phyloP scores from a whole-genome alignment of 1,140 invertebrate genomes.

The Dreissena polymorpha region DNA sequence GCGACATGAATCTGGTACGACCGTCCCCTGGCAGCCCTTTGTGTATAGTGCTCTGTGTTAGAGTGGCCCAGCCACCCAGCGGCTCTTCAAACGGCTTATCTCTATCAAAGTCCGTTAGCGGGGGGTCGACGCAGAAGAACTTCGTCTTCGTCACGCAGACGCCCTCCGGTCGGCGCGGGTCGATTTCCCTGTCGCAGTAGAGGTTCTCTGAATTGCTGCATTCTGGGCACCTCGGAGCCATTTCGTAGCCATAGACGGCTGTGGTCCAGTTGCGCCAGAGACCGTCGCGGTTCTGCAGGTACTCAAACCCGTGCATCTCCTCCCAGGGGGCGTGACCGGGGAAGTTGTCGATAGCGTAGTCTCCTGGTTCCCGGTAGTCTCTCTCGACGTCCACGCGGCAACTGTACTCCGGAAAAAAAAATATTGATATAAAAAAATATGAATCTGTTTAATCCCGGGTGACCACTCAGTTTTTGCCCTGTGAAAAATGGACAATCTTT shows the following conservation, averaged over 20 bases:
- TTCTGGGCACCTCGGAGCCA: conserved; percentile 82
- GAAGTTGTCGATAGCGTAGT: neutral
- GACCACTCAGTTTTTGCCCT: too few relatives aligned
- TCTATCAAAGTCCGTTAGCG: too few relatives aligned
- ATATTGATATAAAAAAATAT: too few relatives aligned
- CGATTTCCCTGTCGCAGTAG: conserved; percentile 43
- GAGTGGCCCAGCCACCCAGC: neutral
- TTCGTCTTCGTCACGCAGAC: conserved; percentile 17
- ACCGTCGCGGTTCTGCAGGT: conserved; percentile 43
- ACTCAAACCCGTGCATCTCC: conserved; percentile 35
- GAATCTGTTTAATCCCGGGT: too few relatives aligned
- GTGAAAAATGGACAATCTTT: too few relatives aligned
- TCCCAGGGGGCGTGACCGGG: neutral
- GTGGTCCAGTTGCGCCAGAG: conserved; percentile 40
- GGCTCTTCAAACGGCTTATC: conserved; percentile 13
- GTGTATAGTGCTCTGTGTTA: neutral
- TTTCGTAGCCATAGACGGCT: conserved; percentile 43
- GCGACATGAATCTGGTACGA: conserved; percentile 3
- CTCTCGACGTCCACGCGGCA: neutral
- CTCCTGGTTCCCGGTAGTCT: neutral
- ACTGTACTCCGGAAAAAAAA: neutral
- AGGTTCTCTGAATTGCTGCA: conserved; percentile 85
- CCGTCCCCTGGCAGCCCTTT: conserved; percentile 12
- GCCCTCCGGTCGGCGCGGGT: conserved; percentile 13
- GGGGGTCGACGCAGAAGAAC: neutral